Conservation (phyloP, 2,888 invertebrate genomes). For the Acleris literana region DNA sequence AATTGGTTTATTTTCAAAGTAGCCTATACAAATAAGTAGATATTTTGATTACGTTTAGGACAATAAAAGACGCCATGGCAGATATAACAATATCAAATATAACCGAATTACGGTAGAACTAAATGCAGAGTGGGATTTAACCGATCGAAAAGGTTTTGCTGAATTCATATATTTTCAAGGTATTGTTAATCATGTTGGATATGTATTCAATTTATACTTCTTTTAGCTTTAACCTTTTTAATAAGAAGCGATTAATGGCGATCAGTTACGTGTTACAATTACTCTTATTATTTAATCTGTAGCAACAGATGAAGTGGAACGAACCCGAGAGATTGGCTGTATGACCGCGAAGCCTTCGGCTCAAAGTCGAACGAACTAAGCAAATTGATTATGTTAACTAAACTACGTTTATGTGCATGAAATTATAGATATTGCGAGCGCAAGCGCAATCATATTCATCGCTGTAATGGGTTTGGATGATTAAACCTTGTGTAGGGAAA, state of each 20-base stretch:
- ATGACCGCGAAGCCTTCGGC: conserved; percentile 4
- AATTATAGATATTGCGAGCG: conserved; percentile 12
- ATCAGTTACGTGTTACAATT: conserved; percentile 4
- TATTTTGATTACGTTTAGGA: no score
- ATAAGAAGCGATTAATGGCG: no score
- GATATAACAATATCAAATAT: not conserved
- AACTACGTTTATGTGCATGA: conserved; percentile 17
- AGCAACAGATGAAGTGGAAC: conserved; percentile 26
- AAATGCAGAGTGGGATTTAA: not conserved
- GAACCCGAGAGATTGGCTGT: conserved; percentile 15
- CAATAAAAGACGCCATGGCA: no score
- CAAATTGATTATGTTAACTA: conserved; percentile 25
- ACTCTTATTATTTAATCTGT: conserved; percentile 22
- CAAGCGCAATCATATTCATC: conserved; percentile 5
- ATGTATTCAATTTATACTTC: no score
- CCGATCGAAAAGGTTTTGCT: no score
- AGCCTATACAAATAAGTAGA: no score
- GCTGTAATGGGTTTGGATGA: conserved; percentile 2
- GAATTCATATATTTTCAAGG: no score
- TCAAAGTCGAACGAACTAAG: not conserved
- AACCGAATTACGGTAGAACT: no score
- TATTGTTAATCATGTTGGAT: no score
- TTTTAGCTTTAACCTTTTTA: no score
- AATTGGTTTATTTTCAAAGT: no score
- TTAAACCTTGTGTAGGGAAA: not conserved